phyloP scores from a whole-genome alignment of 2,113 vertebrate genomes.

The Nyctereutes procyonoides region DNA sequence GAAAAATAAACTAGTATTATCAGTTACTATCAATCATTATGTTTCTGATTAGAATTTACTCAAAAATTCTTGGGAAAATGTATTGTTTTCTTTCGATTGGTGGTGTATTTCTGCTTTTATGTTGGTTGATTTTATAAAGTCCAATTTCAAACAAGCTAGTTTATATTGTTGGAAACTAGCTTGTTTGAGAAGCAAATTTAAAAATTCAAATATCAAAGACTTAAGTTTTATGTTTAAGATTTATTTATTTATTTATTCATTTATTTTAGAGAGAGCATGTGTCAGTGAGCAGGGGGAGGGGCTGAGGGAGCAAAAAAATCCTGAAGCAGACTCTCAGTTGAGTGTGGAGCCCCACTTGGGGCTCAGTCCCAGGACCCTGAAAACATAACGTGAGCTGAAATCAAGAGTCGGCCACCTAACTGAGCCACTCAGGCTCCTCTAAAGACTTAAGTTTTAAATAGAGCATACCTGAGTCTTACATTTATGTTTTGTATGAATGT shows the following conservation, averaged over 20 bases:
- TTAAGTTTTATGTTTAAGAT: background rate
- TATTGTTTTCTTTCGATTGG: background rate
- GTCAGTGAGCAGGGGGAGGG: background rate
- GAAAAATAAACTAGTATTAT: background rate
- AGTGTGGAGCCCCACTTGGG: background rate
- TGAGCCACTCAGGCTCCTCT: background rate
- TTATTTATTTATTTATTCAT: background rate
- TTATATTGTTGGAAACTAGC: constrained; percentile 12
- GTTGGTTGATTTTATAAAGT: constrained; percentile 34
- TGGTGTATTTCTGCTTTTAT: background rate
- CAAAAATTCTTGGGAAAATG: background rate
- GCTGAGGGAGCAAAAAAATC: background rate
- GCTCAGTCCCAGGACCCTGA: background rate
- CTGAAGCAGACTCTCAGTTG: background rate
- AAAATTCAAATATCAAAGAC: constrained; percentile 46
- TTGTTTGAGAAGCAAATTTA: constrained; percentile 30
- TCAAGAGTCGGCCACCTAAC: background rate
- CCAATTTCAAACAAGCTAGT: background rate
- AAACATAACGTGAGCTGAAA: background rate
- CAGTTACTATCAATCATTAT: background rate
- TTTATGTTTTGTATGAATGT: constrained; percentile 17
- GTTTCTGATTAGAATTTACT: constrained; percentile 18
- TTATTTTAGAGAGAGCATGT: background rate
- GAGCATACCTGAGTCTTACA: background rate
- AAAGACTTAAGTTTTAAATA: constrained; percentile 29